Evolutionary conservation across 2,888 invertebrate genomes (phyloP), one percentile per base, ranked within the genome.

Genomic region (Alloscopus bannaensis): DNA sequence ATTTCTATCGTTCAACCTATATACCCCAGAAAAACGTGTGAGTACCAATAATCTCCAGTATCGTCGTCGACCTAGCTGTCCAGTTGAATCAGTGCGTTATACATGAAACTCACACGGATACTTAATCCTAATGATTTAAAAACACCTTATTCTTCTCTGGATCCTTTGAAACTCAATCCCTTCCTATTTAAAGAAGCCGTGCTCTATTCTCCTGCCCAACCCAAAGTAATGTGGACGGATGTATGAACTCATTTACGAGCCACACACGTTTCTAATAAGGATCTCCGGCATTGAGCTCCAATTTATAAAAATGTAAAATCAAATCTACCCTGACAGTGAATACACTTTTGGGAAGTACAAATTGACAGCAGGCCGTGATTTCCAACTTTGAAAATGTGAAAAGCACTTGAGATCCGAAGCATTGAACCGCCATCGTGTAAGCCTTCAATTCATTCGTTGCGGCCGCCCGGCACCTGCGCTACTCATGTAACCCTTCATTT

Each of bases 391-490:
- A 16, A 28, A 11, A n/a, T 24, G 26, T 65, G 42, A 72, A 64
- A 72, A 55, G 28, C 68, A 68, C 76, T 76, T 68, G 66, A 66
- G 26, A 76, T 60, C 16, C 50, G 3, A 68, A 22, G 40, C 68
- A 57, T 60, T 60, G 45, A 66, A 76, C 59, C 55, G 28, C 60
- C 68, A 45, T 40, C 65, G n/a, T n/a, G n/a, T n/a, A n/a, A n/a
- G n/a, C 45, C 65, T 52, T 42, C 59, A 20, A 18, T 28, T 66
- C 57, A 55, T 68, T 42, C 45, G 68, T 40, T 76, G 76, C 76
- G 76, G 76, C 76, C 76, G 76, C 50, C 76, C 76, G 76, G 76
- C 76, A 77, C 76, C 76, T 77, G 69, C 69, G 69, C 55, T 40
- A 42, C 55, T 55, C 55, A 55, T 55, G 64, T 55, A 72, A 72